Evolutionary conservation across 2,888 invertebrate genomes (phyloP).

Genomic region (Harpalus rubripes): DNA sequence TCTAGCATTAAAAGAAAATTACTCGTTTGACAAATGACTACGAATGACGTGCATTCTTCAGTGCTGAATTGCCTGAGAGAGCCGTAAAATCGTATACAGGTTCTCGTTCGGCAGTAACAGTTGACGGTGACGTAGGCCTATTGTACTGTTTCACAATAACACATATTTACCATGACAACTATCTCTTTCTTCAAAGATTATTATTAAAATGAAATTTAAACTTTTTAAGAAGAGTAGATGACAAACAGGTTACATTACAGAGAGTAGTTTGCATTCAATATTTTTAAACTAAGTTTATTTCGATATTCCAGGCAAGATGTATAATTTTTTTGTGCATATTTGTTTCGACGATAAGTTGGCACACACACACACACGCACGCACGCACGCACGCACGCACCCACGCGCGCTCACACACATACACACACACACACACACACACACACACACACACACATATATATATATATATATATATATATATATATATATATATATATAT

Average conservation of each 20-base stretch:
- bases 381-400: too few species aligned
- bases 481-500: too few species aligned
- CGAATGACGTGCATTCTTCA: slow-evolving; percentile 56
- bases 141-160: slow-evolving; percentile 59
- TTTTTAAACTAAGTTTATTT: too few species aligned
- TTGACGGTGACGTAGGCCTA: slow-evolving; percentile 51
- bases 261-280: too few species aligned
- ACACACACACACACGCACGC: too few species aligned
- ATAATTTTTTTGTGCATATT: too few species aligned
- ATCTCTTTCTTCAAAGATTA: slow-evolving; percentile 34
- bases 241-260: neutral
- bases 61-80: slow-evolving; percentile 38
- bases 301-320: too few species aligned
- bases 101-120: slow-evolving; percentile 24
- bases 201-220: neutral
- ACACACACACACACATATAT: too few species aligned
- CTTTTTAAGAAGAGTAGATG: neutral
- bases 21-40: slow-evolving; percentile 64
- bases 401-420: too few species aligned
- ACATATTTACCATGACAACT: slow-evolving; percentile 57
- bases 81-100: slow-evolving; percentile 49
- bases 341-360: too few species aligned
- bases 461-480: too few species aligned
- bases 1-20: slow-evolving; percentile 61
- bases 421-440: too few species aligned